These are phyloP conservation scores for Parnassius mnemosyne DNA, from an alignment of 2,888 invertebrate genomes.

Conservation along the genomic window DNA sequence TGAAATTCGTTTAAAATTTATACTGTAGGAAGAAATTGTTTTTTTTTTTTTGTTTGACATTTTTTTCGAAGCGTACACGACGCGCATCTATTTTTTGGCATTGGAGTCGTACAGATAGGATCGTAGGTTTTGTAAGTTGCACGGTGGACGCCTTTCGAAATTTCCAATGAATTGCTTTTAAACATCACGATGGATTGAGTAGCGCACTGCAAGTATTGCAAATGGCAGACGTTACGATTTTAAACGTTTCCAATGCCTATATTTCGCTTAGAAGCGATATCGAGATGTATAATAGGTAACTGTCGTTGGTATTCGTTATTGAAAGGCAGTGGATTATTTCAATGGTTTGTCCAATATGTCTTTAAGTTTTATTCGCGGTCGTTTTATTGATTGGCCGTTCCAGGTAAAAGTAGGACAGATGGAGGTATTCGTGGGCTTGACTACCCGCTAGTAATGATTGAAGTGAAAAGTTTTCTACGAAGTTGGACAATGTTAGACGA, in stretches of 20 bases:
- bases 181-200: background rate
- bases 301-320: conserved; percentile 33
- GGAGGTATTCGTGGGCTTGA: conserved; percentile 36
- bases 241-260: conserved; percentile 16
- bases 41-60: conserved; percentile 33
- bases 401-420: conserved; percentile 57
- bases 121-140: conserved; percentile 6
- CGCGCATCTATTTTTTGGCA: conserved; percentile 6
- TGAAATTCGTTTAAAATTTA: conserved; percentile 41
- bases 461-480: conserved; percentile 58
- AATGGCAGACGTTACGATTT: conserved; percentile 4
- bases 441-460: conserved; percentile 45
- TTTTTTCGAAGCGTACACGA: background rate
- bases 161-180: background rate
- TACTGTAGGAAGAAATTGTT: conserved; percentile 33
- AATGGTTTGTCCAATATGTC: conserved; percentile 64
- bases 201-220: background rate
- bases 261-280: background rate
- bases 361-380: conserved; percentile 70
- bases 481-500: conserved; percentile 48
- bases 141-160: conserved; percentile 3
- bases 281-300: conserved; percentile 19
- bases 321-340: conserved; percentile 51
- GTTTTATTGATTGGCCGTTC: conserved; percentile 77
- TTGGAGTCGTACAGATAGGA: conserved; percentile 3